Base-by-base conservation (phyloP, 2,113 vertebrate genomes). In the Forbesichthys agassizii region DNA sequence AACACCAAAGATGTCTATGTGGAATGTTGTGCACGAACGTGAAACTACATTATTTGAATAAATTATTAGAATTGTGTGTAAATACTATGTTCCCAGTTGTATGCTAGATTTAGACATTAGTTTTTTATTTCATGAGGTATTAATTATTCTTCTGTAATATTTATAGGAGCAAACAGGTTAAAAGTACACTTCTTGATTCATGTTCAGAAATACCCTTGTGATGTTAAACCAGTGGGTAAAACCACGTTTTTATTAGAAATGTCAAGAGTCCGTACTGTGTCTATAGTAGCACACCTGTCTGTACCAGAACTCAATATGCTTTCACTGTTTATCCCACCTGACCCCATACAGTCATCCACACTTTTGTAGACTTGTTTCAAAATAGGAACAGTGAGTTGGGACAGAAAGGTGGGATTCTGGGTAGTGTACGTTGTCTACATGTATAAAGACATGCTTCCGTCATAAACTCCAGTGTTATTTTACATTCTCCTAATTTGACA, bases 111-210 rank as follows among this genome's bases (percentile, higher is more conserved):
- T 80, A 81, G 74, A 83, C 70, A 82, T 76, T 81, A 89, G 88
- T 89, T 89, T 88, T 90, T 74, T 89, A 87, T 74, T 68, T 2
- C 18, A 71, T 75, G 80, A 64, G 71, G 75, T 76, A 74, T 74
- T 48, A 57, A 69, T 66, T 75, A 49, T 78, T 82, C 76, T 74
- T 75, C 82, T 86, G 85, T 90, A 87, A 90, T 82, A 87, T 86
- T 90, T 87, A 84, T 82, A 55, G 27, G 1, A 68, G 14, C 66
- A 48, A 73, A 55, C n/a, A 61, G 74, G 61, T 53, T 66, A 16
- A 11, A 65, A 8, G n/a, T 4, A 46, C 8, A 8, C 4, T 16
- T 8, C 12, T 11, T 48, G 65, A 55, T 56, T 64, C 55, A 63
- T 71, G 3, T 54, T 2, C 14, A 68, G 13, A 71, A 14, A n/a